Evolutionary conservation across 2,113 vertebrate species (phyloP), one percentile per base, ranked within the genome.

Genomic region (Calidris pygmaea): DNA sequence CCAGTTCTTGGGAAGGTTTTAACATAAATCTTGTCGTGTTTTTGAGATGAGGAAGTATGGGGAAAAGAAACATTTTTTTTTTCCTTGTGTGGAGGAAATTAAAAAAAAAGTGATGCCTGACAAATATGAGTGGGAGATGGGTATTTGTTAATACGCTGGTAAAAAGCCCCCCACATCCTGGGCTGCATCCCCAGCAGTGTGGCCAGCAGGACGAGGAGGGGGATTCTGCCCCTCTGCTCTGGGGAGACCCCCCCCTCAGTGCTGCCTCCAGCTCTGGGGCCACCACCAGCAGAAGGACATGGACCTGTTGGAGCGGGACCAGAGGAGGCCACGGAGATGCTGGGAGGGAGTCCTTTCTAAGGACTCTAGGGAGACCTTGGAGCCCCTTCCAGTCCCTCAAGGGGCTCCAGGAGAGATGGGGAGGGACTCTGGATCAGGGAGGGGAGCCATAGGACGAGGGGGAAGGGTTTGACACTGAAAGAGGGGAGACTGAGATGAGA

Each of bases 1-100:
- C n/a, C 41, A 9, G n/a, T 67, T 79, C 45, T 76, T 45, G 90
- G 82, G 41, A 55, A 96, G 59, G 55, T 66, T 95, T 70, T 16
- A 77, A n/a, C n/a, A n/a, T 71, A 77, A 94, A 95, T 92, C 71
- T 17, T 59, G 56, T 48, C 0, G 4, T 85, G 63, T 9, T 41
- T 90, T 81, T 80, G 71, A 88, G 67, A 96, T 73, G 70, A 58
- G 30, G 63, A 81, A 70, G n/a, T 7, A 13, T 12, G 23, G 48
- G 71, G 67, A 8, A 83, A 82, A 87, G 3, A 50, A 67, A 93
- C 45, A 1, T 12, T 60, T 66, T 45, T 55, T 55, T 59, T 80
- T 73, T 85, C 10, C 14, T 68, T 12, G 1, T 32, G 48, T 75
- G 67, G 20, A 67, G 45, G 39, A 47, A 59, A 70, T 50, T 48